These are phyloP conservation scores for Onychomys torridus DNA, from an alignment of 2,797 vertebrate genomes.

Conservation along the genomic window DNA sequence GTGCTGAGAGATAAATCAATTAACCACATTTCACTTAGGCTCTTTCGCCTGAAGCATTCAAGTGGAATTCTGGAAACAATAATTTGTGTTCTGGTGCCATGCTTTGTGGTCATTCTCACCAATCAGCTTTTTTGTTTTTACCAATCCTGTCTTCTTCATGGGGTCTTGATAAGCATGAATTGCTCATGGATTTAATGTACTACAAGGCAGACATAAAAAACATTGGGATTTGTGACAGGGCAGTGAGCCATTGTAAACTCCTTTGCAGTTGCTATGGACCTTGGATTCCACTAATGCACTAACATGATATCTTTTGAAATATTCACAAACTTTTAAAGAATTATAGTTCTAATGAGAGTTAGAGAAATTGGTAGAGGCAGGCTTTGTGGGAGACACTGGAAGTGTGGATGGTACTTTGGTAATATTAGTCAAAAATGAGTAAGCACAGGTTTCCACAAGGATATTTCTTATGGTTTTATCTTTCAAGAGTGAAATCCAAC, in stretches of 20 bases:
- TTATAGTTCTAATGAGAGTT: neutral
- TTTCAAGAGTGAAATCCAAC: conserved; percentile 19
- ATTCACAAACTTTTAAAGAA: neutral
- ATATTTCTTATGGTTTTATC: neutral
- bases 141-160: neutral
- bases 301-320: neutral
- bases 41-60: conserved; percentile 25
- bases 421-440: neutral
- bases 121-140: neutral
- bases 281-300: neutral
- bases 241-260: neutral
- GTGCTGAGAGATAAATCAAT: conserved; percentile 30
- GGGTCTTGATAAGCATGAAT: neutral
- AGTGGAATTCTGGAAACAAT: conserved; percentile 57
- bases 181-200: conserved; percentile 1
- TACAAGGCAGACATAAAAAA: neutral
- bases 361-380: neutral
- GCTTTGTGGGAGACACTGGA: neutral
- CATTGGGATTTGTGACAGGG: neutral
- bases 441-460: neutral
- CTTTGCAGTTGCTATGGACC: neutral
- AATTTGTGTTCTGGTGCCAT: conserved; percentile 14
- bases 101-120: neutral
- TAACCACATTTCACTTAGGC: neutral
- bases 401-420: neutral